Conservation (phyloP, 2,113 vertebrate genomes). For the Propithecus coquereli region DNA sequence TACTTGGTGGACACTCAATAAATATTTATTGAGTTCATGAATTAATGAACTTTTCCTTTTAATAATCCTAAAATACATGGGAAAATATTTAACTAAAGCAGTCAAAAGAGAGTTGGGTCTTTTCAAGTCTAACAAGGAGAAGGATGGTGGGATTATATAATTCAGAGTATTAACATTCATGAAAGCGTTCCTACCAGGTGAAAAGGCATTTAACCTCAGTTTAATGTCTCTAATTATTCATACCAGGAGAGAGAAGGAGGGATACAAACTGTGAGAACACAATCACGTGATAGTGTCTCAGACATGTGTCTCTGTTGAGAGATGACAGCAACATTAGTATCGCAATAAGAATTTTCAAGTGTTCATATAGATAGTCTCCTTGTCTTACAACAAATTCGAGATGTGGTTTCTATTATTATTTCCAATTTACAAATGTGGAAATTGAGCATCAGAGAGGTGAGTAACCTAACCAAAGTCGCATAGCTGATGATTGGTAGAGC, state of each 20-base stretch:
- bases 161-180: constrained; percentile 26
- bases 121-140: constrained; percentile 12
- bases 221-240: constrained; percentile 31
- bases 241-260: not conserved
- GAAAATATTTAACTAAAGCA: constrained; percentile 31
- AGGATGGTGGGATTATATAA: not conserved
- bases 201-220: constrained; percentile 22
- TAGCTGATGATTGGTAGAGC: not conserved
- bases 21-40: not conserved
- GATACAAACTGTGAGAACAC: not conserved
- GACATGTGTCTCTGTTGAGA: not conserved
- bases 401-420: constrained; percentile 23
- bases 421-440: not conserved
- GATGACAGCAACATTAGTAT: not conserved
- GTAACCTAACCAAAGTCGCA: not conserved
- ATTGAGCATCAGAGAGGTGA: not conserved
- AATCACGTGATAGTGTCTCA: not conserved
- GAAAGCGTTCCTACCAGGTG: not conserved
- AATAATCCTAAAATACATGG: constrained; percentile 28
- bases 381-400: constrained; percentile 1
- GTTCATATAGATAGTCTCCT: not conserved
- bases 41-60: constrained; percentile 27
- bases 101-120: not conserved
- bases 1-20: not conserved
- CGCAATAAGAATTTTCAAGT: not conserved